Percentiles rank a stretch among this genome's conserved stretches.
phyloP scores from a whole-genome alignment of 2,888 invertebrate genomes.

The Apocheima hispidaria region DNA sequence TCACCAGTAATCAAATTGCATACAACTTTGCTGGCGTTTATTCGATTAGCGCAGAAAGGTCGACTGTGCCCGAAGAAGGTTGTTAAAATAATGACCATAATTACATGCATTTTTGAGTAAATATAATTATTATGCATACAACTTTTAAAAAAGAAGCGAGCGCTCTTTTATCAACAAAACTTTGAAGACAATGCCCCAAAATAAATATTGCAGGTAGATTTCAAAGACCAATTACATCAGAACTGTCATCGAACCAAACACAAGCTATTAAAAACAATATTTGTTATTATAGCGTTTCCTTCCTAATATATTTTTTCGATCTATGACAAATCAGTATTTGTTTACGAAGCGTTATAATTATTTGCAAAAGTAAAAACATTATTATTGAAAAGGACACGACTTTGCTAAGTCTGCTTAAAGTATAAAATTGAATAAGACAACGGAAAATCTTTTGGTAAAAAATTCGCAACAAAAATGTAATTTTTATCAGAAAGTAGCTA shows the following conservation, averaged over 20 bases:
- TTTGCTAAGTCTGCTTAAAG: not conserved
- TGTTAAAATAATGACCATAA: too few species aligned
- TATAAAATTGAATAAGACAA: constrained; percentile 14
- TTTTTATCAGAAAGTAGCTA: not conserved
- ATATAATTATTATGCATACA: too few species aligned
- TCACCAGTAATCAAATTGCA: too few species aligned
- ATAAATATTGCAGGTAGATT: constrained; percentile 36
- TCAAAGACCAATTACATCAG: constrained; percentile 37
- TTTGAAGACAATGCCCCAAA: constrained; percentile 9
- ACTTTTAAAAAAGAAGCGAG: not conserved
- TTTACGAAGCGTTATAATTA: constrained; percentile 58
- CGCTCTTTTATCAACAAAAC: constrained; percentile 9
- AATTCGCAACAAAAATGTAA: constrained; percentile 2
- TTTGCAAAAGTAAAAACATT: constrained; percentile 12
- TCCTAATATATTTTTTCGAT: constrained; percentile 58
- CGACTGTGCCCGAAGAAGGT: too few species aligned
- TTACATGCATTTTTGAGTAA: too few species aligned
- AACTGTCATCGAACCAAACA: constrained; percentile 54
- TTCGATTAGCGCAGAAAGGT: too few species aligned
- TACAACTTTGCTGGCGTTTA: too few species aligned
- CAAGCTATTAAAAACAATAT: constrained; percentile 64
- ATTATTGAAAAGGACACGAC: not conserved
- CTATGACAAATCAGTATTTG: constrained; percentile 67
- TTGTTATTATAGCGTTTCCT: constrained; percentile 54
- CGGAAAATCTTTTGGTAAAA: not conserved